A percentile compares a stretch with the other conserved stretches of the same genome.
These are phyloP conservation scores for Leptodirus hochenwartii DNA, from an alignment of 2,888 invertebrate species.

Conservation along the genomic window DNA sequence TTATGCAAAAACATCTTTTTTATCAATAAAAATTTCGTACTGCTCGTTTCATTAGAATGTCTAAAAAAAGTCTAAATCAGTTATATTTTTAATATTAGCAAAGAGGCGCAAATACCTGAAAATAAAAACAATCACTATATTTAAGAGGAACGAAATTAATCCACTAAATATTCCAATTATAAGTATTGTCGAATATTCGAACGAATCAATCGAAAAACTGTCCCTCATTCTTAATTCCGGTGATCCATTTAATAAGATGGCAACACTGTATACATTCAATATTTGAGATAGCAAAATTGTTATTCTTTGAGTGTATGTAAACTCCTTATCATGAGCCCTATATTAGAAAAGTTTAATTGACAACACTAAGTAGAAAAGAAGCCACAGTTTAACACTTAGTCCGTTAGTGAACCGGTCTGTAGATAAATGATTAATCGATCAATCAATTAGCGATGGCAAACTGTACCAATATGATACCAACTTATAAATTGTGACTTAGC, in stretches of 20 bases:
- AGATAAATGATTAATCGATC: too few species aligned
- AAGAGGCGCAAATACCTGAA: slow-evolving; percentile 11
- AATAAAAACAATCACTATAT: slow-evolving; percentile 10
- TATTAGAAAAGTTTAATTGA: slow-evolving; percentile 4
- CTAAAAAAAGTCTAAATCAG: too few species aligned
- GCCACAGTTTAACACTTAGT: too few species aligned
- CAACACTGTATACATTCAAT: slow-evolving; percentile 10
- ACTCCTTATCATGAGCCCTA: slow-evolving; percentile 10
- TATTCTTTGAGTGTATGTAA: slow-evolving; percentile 11
- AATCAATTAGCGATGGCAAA: too few species aligned
- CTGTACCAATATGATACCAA: too few species aligned
- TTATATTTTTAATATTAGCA: too few species aligned
- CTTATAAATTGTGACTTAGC: too few species aligned
- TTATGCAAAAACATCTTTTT: too few species aligned
- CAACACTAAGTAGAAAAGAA: too few species aligned
- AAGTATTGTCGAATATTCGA: slow-evolving; percentile 6
- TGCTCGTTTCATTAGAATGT: too few species aligned
- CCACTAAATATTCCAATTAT: slow-evolving; percentile 6
- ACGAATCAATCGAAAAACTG: slow-evolving; percentile 11
- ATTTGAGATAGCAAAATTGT: slow-evolving; percentile 13
- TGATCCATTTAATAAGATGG: slow-evolving; percentile 9
- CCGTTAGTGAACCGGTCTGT: too few species aligned
- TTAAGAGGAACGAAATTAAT: slow-evolving; percentile 10
- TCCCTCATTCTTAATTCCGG: slow-evolving; percentile 11
- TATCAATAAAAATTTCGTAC: too few species aligned